Conservation (phyloP, 2,113 vertebrate species). For the Elaphurus davidianus region DNA sequence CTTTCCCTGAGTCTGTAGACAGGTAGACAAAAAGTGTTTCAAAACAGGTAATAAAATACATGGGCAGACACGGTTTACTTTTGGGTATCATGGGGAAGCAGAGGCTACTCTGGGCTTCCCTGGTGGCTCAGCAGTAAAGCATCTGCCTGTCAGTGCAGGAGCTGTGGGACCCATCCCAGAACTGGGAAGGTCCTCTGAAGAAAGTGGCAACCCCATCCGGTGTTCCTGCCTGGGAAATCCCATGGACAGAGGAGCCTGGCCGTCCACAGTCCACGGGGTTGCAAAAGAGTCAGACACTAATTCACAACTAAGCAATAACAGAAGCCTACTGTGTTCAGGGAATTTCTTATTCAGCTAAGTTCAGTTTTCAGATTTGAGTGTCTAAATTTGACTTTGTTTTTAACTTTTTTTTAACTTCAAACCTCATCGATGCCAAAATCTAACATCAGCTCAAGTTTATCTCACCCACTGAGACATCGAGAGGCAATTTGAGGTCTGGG, state of each 20-base stretch:
- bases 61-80: neutral
- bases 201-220: fast-evolving
- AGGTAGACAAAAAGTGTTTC: neutral
- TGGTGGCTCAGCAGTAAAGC: neutral
- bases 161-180: fast-evolving
- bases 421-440: neutral
- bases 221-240: fast-evolving
- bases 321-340: neutral
- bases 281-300: neutral
- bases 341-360: neutral
- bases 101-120: neutral
- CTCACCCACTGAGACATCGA: neutral
- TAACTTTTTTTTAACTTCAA: neutral
- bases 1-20: neutral
- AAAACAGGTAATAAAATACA: neutral
- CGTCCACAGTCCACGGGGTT: fast-evolving
- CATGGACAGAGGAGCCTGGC: neutral
- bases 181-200: fast-evolving
- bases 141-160: fast-evolving
- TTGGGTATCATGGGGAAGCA: neutral
- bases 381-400: neutral
- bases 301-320: neutral
- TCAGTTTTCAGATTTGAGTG: neutral
- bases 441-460: neutral
- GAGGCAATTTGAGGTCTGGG: neutral